Conservation (phyloP, 2,888 invertebrate genomes). For the Neocrepidodera transversa region DNA sequence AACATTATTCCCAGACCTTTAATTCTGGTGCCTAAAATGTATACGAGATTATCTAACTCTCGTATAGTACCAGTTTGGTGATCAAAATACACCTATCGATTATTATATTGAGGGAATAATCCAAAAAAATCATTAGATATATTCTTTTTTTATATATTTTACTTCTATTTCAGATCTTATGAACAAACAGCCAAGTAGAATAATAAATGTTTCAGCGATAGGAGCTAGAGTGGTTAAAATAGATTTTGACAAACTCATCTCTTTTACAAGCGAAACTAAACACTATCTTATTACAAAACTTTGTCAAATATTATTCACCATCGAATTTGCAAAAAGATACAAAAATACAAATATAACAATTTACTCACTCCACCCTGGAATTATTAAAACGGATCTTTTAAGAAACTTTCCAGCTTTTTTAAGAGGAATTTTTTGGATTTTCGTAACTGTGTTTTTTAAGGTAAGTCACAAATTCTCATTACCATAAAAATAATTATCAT, state of each 20-base stretch:
- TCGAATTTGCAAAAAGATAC: slow-evolving; percentile 43
- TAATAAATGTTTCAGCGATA: slow-evolving; percentile 43
- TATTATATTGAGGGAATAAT: no score
- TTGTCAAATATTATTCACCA: slow-evolving; percentile 47
- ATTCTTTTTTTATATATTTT: neutral
- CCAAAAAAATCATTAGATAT: no score
- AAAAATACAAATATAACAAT: slow-evolving; percentile 43
- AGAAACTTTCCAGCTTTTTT: neutral
- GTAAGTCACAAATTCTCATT: slow-evolving; percentile 16
- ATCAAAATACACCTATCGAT: no score
- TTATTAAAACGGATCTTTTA: slow-evolving; percentile 39
- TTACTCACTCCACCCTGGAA: slow-evolving; percentile 49
- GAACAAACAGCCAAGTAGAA: slow-evolving; percentile 43
- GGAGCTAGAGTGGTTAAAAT: slow-evolving; percentile 33
- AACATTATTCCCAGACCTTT: no score
- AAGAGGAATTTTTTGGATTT: slow-evolving; percentile 24
- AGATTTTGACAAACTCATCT: slow-evolving; percentile 34
- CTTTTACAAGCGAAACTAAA: slow-evolving; percentile 6
- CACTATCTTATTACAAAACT: slow-evolving; percentile 39
- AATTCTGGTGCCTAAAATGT: no score
- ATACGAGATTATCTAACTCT: no score
- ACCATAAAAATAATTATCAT: neutral
- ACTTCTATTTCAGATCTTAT: slow-evolving; percentile 59
- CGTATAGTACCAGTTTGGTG: no score
- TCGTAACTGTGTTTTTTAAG: slow-evolving; percentile 31